Conservation (phyloP, 2,888 invertebrate species). For the Saturnia pavonia region DNA sequence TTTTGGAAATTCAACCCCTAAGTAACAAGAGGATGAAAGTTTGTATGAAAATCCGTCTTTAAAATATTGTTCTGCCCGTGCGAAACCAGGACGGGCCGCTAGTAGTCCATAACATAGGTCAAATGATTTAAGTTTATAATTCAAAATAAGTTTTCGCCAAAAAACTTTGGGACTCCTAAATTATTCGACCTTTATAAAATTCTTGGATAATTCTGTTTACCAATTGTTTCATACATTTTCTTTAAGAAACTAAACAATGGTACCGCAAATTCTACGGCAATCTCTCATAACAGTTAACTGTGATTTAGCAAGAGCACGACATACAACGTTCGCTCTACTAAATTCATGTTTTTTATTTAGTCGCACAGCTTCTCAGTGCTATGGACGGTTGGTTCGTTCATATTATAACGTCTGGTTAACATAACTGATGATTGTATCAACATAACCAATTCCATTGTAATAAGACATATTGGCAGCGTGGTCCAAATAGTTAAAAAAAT, state of each 20-base stretch:
- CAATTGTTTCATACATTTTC: background rate
- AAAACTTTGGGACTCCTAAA: no score
- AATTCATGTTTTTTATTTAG: background rate
- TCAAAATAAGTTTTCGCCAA: no score
- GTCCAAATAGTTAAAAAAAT: no score
- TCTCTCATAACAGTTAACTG: conserved; percentile 3
- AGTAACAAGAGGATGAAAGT: no score
- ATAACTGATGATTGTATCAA: background rate
- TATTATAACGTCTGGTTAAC: conserved; percentile 3
- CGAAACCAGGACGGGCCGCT: no score
- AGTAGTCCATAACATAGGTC: no score
- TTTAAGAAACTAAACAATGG: background rate
- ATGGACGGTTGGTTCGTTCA: background rate
- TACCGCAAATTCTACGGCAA: conserved; percentile 11
- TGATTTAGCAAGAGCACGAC: background rate
- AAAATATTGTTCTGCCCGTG: no score
- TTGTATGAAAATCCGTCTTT: no score
- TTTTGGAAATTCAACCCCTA: no score
- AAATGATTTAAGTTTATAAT: no score
- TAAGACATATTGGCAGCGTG: no score
- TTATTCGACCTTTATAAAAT: no score
- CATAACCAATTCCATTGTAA: background rate
- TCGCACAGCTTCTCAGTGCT: background rate
- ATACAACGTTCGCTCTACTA: conserved; percentile 10
- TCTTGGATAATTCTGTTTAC: background rate